Evolutionary conservation across 2,113 vertebrate genomes (phyloP).

Genomic region (Dipodomys spectabilis): DNA sequence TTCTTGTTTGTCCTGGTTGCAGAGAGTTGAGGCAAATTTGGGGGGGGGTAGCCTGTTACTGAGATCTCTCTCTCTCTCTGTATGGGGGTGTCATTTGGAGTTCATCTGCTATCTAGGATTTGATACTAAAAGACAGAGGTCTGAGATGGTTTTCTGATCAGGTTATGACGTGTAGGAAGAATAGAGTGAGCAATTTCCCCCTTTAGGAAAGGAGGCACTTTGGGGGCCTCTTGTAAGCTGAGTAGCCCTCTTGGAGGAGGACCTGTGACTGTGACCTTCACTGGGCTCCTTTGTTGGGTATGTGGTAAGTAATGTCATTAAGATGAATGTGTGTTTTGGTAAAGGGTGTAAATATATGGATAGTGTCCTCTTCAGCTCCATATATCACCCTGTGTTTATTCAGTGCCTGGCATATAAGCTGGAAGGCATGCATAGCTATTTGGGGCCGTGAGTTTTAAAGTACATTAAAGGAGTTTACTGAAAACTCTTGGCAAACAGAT

Average conservation of each 20-base stretch:
- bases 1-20: not conserved
- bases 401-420: slow-evolving; percentile 40
- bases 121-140: not conserved
- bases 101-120: not conserved
- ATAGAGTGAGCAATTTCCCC: not conserved
- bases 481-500: slow-evolving; percentile 81
- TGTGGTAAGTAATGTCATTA: slow-evolving; percentile 46
- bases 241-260: not conserved
- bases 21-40: not conserved
- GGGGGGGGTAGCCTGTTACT: no score
- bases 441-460: slow-evolving; percentile 46
- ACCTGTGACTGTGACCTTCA: slow-evolving; percentile 64
- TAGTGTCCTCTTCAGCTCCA: slow-evolving; percentile 60
- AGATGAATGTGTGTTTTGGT: slow-evolving; percentile 79
- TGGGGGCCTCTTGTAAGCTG: not conserved
- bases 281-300: not conserved
- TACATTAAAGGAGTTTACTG: slow-evolving; percentile 73
- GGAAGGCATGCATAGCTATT: slow-evolving; percentile 50
- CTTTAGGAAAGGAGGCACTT: not conserved
- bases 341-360: slow-evolving; percentile 72
- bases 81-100: no score
- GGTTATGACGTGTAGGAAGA: not conserved
- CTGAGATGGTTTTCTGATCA: not conserved
- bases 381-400: slow-evolving; percentile 72
- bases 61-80: not conserved